Base-by-base conservation (phyloP, 2,888 invertebrate genomes). In the Himalopsyche kuldschensis region DNA sequence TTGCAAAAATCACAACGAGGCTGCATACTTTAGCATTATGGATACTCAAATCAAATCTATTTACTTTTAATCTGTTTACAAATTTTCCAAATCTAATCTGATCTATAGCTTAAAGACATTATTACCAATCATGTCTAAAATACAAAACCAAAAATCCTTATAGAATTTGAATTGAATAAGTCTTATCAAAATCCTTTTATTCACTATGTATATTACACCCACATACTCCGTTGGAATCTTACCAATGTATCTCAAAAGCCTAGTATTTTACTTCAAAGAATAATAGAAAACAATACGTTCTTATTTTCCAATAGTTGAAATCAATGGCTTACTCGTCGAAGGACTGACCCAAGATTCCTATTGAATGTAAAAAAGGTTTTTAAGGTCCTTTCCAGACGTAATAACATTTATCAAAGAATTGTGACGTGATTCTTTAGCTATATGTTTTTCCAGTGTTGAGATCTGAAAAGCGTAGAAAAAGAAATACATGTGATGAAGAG, bases 401-500 rank as follows among this genome's bases (percentile, higher is more conserved):
- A 80, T 80, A 80, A 80, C 80, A 80, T 80, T 80, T 80, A 80
- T 80, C 80, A 80, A 80, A 80, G 80, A 35, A 69, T 75, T 69
- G 78, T 47, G 78, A 47, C 27, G 24, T 78, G 78, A 78, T 80
- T 75, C 46, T 27, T 30, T 80, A 47, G 41, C 55, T 55, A 24
- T 55, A 55, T 78, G 78, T 47, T 46, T 78, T 75, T 31, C n/a
- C 31, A 75, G 78, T 24, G 78, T 78, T 78, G 35, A 46, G 31
- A 78, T 35, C 69, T 69, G 69, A 41, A 41, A 41, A 47, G 11
- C 6, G 55, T 55, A 10, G 55, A 20, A 55, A 55, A 55, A 55
- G 55, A 55, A 55, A 55, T 8, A 55, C 55, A 55, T 55, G 24
- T 55, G 55, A 55, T 20, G 55, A 20, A 55, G 55, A 20, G 55